Evolutionary conservation across 2,113 vertebrate genomes (phyloP).

Genomic region (Oreochromis tanganicae): DNA sequence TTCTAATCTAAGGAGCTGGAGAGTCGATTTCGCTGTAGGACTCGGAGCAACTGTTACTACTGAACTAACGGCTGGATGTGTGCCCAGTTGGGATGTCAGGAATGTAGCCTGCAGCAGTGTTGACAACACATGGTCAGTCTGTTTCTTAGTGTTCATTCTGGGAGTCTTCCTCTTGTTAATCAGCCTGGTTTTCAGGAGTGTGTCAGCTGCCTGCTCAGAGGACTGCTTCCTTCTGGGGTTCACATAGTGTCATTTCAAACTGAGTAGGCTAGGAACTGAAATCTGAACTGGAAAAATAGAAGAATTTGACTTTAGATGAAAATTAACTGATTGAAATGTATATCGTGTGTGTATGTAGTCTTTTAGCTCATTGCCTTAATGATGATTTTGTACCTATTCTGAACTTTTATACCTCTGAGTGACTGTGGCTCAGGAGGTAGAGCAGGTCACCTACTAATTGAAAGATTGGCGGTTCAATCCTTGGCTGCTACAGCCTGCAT

Average conservation of each 20-base stretch:
- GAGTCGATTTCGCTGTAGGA: conserved; percentile 35
- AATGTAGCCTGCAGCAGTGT: conserved; percentile 54
- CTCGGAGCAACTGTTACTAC: conserved; percentile 35
- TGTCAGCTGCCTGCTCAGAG: conserved; percentile 67
- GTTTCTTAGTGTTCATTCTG: conserved; percentile 41
- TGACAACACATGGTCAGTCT: conserved; percentile 57
- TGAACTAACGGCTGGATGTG: conserved; percentile 41
- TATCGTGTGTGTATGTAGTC: neutral
- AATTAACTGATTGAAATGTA: neutral
- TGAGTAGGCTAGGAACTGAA: neutral
- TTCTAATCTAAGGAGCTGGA: conserved; percentile 22
- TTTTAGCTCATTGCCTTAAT: neutral
- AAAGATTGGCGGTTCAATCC: neutral
- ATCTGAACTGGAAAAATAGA: neutral
- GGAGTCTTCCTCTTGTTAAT: conserved; percentile 45
- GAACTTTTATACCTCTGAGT: neutral
- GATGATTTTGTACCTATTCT: neutral
- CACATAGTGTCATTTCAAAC: neutral
- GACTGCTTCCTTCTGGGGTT: conserved; percentile 37
- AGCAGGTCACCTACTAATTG: neutral
- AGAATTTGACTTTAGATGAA: neutral
- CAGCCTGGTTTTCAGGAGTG: conserved; percentile 59
- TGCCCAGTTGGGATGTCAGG: conserved; percentile 44
- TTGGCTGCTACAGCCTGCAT: neutral
- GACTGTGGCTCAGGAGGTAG: neutral